Base-by-base conservation (phyloP, 2,797 vertebrate species). In the Bovichtus diacanthus region DNA sequence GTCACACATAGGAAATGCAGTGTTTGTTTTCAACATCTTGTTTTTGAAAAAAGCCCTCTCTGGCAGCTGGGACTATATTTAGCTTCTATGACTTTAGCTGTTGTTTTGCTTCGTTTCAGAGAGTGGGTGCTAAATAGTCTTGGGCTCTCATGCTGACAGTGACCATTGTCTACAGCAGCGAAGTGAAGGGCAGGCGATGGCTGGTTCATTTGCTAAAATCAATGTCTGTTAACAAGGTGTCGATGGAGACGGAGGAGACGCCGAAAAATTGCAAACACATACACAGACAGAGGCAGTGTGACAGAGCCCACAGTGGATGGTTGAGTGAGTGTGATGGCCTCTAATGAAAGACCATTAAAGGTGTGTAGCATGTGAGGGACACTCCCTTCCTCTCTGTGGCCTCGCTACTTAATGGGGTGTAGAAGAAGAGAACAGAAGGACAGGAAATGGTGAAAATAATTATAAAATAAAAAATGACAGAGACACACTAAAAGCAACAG, bases 321-420 rank as follows among this genome's bases (percentile, higher is more conserved):
- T 38, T 87, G 85, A 84, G 63, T 77, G 71, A 82, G 82, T 83
- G 71, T 73, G 83, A 87, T 88, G 84, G 88, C 70, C 70, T 90
- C 81, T 90, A 85, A 90, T 91, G 89, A 91, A 88, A 87, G 86
- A 69, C 77, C 83, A 86, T 92, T 91, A 90, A n/a, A 78, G 76
- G 77, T 65, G 75, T 82, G 81, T 56, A 39, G 69, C 63, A 31
- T 78, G 64, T 71, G 75, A 75, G 74, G 64, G 59, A 75, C 59
- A 55, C 69, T 73, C 69, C 38, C 74, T 82, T 90, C 83, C 82
- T 87, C 65, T 77, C 25, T 54, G 74, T 90, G 93, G 91, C 93
- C 93, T 93, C 67, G 34, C 86, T 92, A 86, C 77, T 88, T 92
- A 94, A 92, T 93, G 94, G 87, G 88, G 88, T 89, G 91, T 89